Percentiles rank a stretch among this genome's conserved stretches.
Evolutionary conservation across 1,140 invertebrate genomes (phyloP).

Genomic region (Drosophila lini): DNA sequence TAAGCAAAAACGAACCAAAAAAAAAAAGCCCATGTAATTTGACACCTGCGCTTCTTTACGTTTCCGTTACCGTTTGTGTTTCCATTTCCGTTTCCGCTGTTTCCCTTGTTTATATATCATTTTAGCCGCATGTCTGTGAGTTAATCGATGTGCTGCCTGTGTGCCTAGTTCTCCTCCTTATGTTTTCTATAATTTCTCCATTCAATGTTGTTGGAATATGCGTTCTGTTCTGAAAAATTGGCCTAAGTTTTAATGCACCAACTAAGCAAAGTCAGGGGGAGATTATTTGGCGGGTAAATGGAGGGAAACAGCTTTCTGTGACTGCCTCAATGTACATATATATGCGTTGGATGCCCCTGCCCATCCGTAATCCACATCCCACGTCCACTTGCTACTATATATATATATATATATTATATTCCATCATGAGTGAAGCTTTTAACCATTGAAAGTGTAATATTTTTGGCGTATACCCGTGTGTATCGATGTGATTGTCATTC

Average conservation of each 20-base stretch:
- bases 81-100: conserved; percentile 19
- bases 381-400: conserved; percentile 36
- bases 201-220: conserved; percentile 42
- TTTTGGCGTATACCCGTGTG: conserved; percentile 67
- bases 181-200: conserved; percentile 37
- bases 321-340: conserved; percentile 39
- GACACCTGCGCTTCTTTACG: conserved; percentile 54
- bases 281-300: background rate
- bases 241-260: conserved; percentile 46
- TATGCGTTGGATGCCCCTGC: conserved; percentile 20
- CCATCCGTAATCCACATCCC: conserved; percentile 26
- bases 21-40: conserved; percentile 43
- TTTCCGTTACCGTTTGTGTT: conserved; percentile 14
- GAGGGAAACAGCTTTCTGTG: conserved; percentile 20
- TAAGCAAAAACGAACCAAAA: conserved; percentile 56
- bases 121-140: conserved; percentile 66
- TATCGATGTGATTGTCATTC: conserved; percentile 73
- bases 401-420: conserved; percentile 20
- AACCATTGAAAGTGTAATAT: conserved; percentile 57
- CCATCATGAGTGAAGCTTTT: conserved; percentile 54
- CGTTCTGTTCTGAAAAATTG: conserved; percentile 32
- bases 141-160: conserved; percentile 42
- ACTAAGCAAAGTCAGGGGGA: conserved; percentile 12
- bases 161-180: conserved; percentile 26
- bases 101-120: conserved; percentile 33